phyloP scores from a whole-genome alignment of 2,888 invertebrate species.

The Caenorhabditis afra region DNA sequence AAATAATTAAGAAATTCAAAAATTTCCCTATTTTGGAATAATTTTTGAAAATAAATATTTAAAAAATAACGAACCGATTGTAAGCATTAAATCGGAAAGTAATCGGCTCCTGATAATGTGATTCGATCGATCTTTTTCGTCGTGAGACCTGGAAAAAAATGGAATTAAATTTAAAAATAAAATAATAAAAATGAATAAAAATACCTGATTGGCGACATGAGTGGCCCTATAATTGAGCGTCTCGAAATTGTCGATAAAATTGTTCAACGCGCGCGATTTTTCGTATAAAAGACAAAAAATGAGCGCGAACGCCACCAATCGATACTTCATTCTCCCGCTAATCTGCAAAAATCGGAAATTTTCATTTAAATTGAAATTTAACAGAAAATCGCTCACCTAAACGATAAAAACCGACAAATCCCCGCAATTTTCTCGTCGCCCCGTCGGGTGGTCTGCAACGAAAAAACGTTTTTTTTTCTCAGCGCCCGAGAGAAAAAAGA shows the following conservation, averaged over 20 bases:
- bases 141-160: slow-evolving; percentile 42
- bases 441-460: no score
- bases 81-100: slow-evolving; percentile 68
- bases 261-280: slow-evolving; percentile 63
- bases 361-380: background rate
- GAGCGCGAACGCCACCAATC: slow-evolving; percentile 6
- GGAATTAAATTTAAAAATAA: background rate
- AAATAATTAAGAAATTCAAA: no score
- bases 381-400: background rate
- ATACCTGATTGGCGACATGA: slow-evolving; percentile 51
- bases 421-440: slow-evolving; percentile 33
- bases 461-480: no score
- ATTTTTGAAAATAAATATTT: background rate
- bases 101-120: slow-evolving; percentile 61
- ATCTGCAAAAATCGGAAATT: slow-evolving; percentile 19
- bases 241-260: slow-evolving; percentile 78
- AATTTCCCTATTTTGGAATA: no score
- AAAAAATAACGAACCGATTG: slow-evolving; percentile 62
- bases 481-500: no score
- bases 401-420: no score
- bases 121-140: slow-evolving; percentile 62
- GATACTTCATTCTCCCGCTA: slow-evolving; percentile 25
- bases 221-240: slow-evolving; percentile 73
- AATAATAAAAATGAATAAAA: background rate
- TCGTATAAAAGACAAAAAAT: slow-evolving; percentile 44